Conservation (phyloP, 1,140 invertebrate genomes). For the Liolophura sinensis region DNA sequence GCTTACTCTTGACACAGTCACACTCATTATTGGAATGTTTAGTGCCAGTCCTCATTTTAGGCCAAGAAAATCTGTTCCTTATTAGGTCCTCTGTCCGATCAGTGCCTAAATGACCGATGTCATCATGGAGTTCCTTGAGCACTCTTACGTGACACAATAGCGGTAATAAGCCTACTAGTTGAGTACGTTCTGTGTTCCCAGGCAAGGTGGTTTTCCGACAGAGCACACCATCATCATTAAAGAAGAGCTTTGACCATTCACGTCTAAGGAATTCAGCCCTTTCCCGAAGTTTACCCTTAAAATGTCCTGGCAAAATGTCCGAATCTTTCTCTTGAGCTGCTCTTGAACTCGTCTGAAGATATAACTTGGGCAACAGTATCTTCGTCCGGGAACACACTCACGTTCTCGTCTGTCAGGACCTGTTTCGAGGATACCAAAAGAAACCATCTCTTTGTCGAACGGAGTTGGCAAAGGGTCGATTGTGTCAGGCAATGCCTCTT, state of each 20-base stretch:
- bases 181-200: neutral
- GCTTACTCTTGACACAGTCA: neutral
- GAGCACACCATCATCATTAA: conserved; percentile 1
- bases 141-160: neutral
- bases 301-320: too few species aligned
- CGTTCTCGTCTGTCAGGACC: too few species aligned
- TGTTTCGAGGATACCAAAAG: neutral
- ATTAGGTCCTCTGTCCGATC: neutral
- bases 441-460: neutral
- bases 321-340: too few species aligned
- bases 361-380: too few species aligned
- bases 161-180: conserved; percentile 5
- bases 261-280: too few species aligned
- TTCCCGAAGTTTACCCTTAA: too few species aligned
- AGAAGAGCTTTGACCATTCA: neutral
- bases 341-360: too few species aligned
- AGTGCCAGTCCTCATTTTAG: neutral
- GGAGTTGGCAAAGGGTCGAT: neutral
- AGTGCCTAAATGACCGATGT: neutral
- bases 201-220: neutral
- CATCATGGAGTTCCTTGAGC: neutral
- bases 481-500: neutral
- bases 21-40: neutral
- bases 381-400: too few species aligned
- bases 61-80: neutral